These are phyloP conservation scores for Neostethus bicornis DNA, from an alignment of 2,797 vertebrate genomes.

Conservation along the genomic window DNA sequence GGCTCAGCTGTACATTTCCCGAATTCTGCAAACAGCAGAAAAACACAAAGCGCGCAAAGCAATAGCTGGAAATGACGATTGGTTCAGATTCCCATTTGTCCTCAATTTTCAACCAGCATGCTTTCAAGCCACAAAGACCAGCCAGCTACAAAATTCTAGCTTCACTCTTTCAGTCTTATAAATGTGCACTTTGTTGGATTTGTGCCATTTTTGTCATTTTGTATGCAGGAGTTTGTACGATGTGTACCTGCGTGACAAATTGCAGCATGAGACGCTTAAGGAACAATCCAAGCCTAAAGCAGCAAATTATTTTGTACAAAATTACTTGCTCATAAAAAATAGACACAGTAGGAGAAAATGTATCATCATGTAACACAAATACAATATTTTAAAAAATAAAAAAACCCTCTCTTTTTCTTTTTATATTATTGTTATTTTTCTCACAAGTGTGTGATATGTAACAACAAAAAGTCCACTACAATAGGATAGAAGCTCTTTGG, in stretches of 20 bases:
- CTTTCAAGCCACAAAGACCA: conserved; percentile 29
- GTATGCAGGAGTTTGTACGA: conserved; percentile 12
- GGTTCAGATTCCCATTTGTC: conserved; percentile 20
- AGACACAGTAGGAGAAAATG: conserved; percentile 33
- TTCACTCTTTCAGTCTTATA: conserved; percentile 24
- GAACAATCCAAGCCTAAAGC: conserved; percentile 32
- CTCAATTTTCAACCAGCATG: conserved; percentile 18
- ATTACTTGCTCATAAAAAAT: conserved; percentile 12
- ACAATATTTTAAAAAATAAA: too few relatives aligned
- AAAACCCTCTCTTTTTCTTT: too few relatives aligned
- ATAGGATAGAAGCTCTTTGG: too few relatives aligned
- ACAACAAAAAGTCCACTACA: not conserved
- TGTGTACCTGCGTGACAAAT: conserved; percentile 34
- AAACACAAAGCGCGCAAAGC: conserved; percentile 10
- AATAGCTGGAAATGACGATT: conserved; percentile 33
- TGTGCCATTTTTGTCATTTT: conserved; percentile 8
- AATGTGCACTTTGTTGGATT: conserved; percentile 11
- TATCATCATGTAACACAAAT: conserved; percentile 10
- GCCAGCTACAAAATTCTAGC: conserved; percentile 23
- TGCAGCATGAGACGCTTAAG: conserved; percentile 15
- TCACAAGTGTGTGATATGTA: too few relatives aligned
- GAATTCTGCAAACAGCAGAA: conserved; percentile 6
- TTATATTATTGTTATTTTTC: too few relatives aligned
- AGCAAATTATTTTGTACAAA: too few relatives aligned
- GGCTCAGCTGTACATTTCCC: conserved; percentile 8